A percentile compares a stretch with the other conserved stretches of the same genome.
These are phyloP conservation scores for Chionodraco myersi DNA, from an alignment of 2,113 vertebrate genomes.

Conservation along the genomic window DNA sequence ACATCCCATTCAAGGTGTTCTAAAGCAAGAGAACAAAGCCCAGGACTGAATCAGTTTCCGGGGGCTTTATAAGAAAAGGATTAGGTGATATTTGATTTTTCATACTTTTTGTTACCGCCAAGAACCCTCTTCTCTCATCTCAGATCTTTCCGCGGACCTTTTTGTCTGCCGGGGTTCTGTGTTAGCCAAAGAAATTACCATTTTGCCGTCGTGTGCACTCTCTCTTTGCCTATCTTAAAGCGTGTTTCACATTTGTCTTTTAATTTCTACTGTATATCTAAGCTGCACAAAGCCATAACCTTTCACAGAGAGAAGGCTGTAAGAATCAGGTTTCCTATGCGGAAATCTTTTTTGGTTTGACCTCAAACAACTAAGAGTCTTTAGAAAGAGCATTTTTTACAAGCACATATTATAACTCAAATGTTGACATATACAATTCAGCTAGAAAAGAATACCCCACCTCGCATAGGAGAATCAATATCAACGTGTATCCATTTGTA, in stretches of 20 bases:
- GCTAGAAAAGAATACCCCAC: neutral
- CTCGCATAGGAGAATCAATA: neutral
- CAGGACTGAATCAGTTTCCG: constrained; percentile 20
- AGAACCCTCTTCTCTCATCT: constrained; percentile 36
- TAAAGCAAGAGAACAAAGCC: constrained; percentile 25
- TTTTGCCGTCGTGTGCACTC: constrained; percentile 46
- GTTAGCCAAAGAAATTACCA: constrained; percentile 47
- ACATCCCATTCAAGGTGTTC: constrained; percentile 25
- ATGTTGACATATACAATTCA: neutral
- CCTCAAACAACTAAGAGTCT: constrained; percentile 1
- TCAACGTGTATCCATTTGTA: neutral
- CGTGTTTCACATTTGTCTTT: constrained; percentile 44
- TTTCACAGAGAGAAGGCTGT: constrained; percentile 13
- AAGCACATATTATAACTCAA: neutral
- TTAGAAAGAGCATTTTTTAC: neutral
- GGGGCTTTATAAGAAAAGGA: constrained; percentile 41
- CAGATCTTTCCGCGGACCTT: constrained; percentile 38
- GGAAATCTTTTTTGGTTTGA: constrained; percentile 6
- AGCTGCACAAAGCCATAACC: constrained; percentile 26
- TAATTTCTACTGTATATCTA: constrained; percentile 29
- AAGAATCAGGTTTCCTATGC: constrained; percentile 2
- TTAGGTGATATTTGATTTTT: constrained; percentile 58
- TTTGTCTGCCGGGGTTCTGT: constrained; percentile 38
- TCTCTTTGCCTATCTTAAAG: constrained; percentile 31
- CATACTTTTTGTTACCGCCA: constrained; percentile 11